phyloP scores from a whole-genome alignment of 2,888 invertebrate species.

The Seira sanloemensis region DNA sequence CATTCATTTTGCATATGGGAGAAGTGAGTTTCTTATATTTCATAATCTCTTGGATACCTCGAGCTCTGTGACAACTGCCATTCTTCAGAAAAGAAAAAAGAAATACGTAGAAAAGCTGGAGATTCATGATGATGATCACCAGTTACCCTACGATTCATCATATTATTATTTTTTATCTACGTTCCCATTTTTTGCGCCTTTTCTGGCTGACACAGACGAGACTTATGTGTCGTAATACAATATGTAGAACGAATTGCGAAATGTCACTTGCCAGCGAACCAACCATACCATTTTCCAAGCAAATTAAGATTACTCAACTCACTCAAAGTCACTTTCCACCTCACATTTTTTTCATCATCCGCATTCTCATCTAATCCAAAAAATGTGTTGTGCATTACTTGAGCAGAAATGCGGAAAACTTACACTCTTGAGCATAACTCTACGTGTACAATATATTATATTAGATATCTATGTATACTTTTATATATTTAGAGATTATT shows the following conservation, averaged over 20 bases:
- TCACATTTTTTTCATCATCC: not conserved
- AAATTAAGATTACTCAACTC: conserved; percentile 11
- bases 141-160: not conserved
- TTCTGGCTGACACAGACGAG: conserved; percentile 1
- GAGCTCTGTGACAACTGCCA: conserved; percentile 16
- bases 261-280: conserved; percentile 13
- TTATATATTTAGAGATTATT: not conserved
- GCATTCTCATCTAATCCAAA: not conserved
- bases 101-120: not conserved
- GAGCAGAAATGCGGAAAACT: not conserved
- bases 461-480: not conserved
- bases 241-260: conserved; percentile 16
- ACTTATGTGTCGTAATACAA: conserved; percentile 1
- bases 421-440: not conserved
- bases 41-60: not conserved
- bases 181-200: not conserved
- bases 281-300: not conserved
- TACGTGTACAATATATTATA: not conserved
- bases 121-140: not conserved
- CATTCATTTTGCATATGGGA: conserved; percentile 6
- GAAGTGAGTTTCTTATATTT: not conserved
- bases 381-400: not conserved
- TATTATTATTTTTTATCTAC: not conserved
- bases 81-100: not conserved
- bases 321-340: conserved; percentile 1